A percentile compares a stretch with the other conserved stretches of the same genome.
Conservation (phyloP, 2,113 vertebrate genomes). For the Gadus chalcogrammus region DNA sequence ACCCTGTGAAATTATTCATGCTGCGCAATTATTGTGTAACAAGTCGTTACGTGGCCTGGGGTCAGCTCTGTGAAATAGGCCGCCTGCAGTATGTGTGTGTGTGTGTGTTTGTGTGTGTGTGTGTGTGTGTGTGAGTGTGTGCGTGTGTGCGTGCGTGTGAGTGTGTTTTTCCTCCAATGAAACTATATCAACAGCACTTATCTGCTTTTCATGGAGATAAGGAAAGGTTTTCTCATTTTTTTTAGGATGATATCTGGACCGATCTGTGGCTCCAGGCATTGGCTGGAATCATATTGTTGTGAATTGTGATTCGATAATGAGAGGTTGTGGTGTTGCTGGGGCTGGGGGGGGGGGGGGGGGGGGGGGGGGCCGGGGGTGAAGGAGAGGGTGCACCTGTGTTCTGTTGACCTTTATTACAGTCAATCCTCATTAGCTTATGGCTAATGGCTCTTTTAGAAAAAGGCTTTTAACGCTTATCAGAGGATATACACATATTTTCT, state of each 20-base stretch:
- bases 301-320: constrained; percentile 46
- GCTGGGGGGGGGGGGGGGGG: constrained; percentile 15
- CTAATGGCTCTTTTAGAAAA: constrained; percentile 36
- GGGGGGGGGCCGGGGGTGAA: constrained; percentile 15
- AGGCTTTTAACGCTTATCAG: constrained; percentile 30
- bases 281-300: constrained; percentile 27
- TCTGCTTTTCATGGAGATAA: constrained; percentile 1
- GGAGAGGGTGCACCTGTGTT: constrained; percentile 47
- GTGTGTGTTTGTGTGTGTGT: no score
- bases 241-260: constrained; percentile 24
- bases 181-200: constrained; percentile 6
- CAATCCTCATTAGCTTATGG: constrained; percentile 31
- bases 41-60: neutral
- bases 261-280: constrained; percentile 29
- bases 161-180: neutral
- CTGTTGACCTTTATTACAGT: constrained; percentile 37
- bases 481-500: constrained; percentile 38
- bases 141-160: no score
- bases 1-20: constrained; percentile 32
- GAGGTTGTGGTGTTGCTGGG: constrained; percentile 18
- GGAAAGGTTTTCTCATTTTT: constrained; percentile 16
- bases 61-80: neutral
- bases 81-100: neutral
- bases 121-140: no score
- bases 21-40: constrained; percentile 17